phyloP scores from a whole-genome alignment of 64 coral and sea anemone genomes.

The Pocillopora verrucosa region DNA sequence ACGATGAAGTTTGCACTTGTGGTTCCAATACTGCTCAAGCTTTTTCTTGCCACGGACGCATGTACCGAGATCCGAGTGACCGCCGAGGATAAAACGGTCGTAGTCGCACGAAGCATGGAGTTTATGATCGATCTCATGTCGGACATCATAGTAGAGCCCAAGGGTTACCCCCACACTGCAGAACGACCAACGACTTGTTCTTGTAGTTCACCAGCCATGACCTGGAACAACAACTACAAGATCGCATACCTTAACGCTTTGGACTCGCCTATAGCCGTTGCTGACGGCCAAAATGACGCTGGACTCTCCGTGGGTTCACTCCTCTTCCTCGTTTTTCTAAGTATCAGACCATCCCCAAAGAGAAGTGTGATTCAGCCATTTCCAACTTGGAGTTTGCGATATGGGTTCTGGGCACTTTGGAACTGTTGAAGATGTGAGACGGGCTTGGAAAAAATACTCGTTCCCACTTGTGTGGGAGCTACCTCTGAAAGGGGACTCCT shows the following conservation, averaged over 20 bases:
- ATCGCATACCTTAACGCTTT: constrained; percentile 9
- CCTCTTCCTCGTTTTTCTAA: not conserved
- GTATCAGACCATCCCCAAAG: not conserved
- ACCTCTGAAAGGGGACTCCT: not conserved
- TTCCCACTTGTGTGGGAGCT: not conserved
- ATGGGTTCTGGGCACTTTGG: constrained; percentile 20
- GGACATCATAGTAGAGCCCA: not conserved
- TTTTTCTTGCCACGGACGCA: too few relatives aligned
- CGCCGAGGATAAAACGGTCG: not conserved
- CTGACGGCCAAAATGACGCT: not conserved
- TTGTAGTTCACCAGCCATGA: not conserved
- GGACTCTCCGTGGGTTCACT: constrained; percentile 14
- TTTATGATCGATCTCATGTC: not conserved
- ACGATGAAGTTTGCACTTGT: too few relatives aligned
- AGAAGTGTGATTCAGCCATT: not conserved
- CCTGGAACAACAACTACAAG: not conserved
- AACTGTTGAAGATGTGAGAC: not conserved
- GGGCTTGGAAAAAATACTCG: not conserved
- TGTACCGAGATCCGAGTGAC: too few relatives aligned
- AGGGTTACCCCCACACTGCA: not conserved
- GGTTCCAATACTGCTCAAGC: too few relatives aligned
- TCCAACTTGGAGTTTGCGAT: not conserved
- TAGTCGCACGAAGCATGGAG: constrained; percentile 1
- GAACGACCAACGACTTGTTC: not conserved
- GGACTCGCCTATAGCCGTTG: not conserved